Percentiles rank a stretch among this genome's conserved stretches.
These are phyloP conservation scores for Rutpela maculata DNA, from an alignment of 2,888 invertebrate genomes.

Conservation along the genomic window DNA sequence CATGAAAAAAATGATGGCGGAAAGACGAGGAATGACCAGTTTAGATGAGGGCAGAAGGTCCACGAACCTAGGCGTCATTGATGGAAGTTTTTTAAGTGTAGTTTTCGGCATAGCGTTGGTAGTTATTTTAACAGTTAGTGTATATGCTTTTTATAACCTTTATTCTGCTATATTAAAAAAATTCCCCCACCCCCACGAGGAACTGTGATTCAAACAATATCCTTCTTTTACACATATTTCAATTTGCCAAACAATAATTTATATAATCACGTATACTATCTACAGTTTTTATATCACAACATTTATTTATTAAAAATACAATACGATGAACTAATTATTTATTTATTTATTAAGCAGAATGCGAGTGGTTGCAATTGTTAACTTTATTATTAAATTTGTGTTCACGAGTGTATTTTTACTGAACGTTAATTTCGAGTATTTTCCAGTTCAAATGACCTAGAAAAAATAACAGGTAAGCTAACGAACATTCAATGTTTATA, in stretches of 20 bases:
- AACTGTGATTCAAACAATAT: constrained; percentile 78
- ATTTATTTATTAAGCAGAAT: neutral
- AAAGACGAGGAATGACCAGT: constrained; percentile 78
- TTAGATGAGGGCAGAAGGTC: constrained; percentile 71
- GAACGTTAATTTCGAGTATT: too few species aligned
- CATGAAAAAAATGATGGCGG: constrained; percentile 89
- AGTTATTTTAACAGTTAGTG: constrained; percentile 87
- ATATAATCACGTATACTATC: neutral
- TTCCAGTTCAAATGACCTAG: too few species aligned
- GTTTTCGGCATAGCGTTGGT: constrained; percentile 87
- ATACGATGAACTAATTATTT: neutral
- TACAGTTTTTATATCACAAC: neutral
- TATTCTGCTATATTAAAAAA: constrained; percentile 88
- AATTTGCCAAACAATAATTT: neutral
- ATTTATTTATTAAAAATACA: neutral
- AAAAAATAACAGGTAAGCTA: too few species aligned
- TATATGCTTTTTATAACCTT: constrained; percentile 90
- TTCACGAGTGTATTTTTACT: too few species aligned
- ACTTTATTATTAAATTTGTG: neutral
- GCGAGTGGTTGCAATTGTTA: neutral
- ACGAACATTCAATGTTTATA: too few species aligned
- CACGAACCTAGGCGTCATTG: constrained; percentile 80
- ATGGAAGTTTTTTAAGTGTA: constrained; percentile 88
- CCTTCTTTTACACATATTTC: neutral
- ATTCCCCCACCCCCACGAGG: constrained; percentile 87